Evolutionary conservation across 2,113 vertebrate species (phyloP), one percentile per base, ranked within the genome.

Genomic region (Pelvicachromis taeniatus): DNA sequence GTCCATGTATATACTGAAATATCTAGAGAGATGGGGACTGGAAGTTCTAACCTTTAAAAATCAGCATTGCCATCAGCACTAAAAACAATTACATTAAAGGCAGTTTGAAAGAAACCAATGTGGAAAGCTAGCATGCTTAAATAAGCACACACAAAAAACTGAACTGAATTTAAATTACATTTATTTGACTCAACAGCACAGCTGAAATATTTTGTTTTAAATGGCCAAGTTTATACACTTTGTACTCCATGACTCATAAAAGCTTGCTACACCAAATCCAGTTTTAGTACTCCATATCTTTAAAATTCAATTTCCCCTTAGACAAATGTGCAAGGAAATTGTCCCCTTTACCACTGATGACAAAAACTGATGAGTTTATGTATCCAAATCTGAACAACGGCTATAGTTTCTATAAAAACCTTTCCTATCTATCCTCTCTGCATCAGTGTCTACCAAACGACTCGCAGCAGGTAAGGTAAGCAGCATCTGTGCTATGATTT

Each of bases 401-500:
- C 10, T 59, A 26, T 35, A 81, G 58, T 52, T 87, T 21, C 77
- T 80, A 45, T 63, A 65, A 77, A 90, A 84, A 63, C 9, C 65
- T 83, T 55, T 8, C 21, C 29, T 63, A 17, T 77, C 10, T 21
- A 31, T 88, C 52, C 50, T 78, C 19, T 83, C 40, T 77, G 65
- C 45, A 48, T 85, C 81, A 12, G 33, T 42, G 77, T 68, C 58
- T 19, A 50, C 40, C 58, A 55, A 88, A 81, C 45, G 21, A 48
- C 78, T 85, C 56, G 40, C 63, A 77, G 87, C 56, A 85, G 79
- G 82, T 86, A 85, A 85, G 85, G 79, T 79, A 59, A 68, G 53
- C 78, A 68, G 53, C 78, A 80, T 70, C 63, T 52, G 61, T 73
- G 56, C 29, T 1, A 4, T 90, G 89, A 92, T 94, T 92, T 88